These are phyloP conservation scores for Antheraea assamensis DNA, from an alignment of 2,888 invertebrate species.

Conservation along the genomic window DNA sequence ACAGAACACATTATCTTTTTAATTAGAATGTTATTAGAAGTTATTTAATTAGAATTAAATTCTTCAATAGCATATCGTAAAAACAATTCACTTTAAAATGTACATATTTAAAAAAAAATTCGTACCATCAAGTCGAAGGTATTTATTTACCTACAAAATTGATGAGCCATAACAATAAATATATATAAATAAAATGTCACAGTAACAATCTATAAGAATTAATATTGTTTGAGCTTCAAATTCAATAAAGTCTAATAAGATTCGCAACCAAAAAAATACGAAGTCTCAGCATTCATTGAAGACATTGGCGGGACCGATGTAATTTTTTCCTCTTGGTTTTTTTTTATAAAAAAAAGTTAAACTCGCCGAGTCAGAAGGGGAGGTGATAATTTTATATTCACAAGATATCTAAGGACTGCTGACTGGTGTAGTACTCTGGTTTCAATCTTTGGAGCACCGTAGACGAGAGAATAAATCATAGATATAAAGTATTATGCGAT, in stretches of 20 bases:
- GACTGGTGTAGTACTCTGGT: slow-evolving; percentile 34
- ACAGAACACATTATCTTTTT: too few relatives aligned
- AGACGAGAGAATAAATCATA: not conserved
- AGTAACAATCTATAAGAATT: not conserved
- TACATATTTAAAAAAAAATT: too few relatives aligned
- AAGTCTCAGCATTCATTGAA: slow-evolving; percentile 42
- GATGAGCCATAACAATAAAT: not conserved
- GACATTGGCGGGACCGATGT: slow-evolving; percentile 54
- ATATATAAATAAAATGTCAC: not conserved
- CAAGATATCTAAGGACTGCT: slow-evolving; percentile 42
- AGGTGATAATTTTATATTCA: slow-evolving; percentile 78
- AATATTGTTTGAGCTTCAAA: slow-evolving; percentile 24
- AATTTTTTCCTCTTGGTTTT: slow-evolving; percentile 53
- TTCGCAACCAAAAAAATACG: slow-evolving; percentile 44
- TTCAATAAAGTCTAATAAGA: slow-evolving; percentile 50
- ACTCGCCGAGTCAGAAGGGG: slow-evolving; percentile 60
- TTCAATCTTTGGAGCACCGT: not conserved
- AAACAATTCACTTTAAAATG: too few relatives aligned
- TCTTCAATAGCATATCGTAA: too few relatives aligned
- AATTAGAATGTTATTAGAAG: too few relatives aligned
- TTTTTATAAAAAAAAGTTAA: slow-evolving; percentile 77
- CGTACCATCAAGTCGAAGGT: not conserved
- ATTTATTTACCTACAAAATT: not conserved
- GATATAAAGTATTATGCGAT: not conserved
- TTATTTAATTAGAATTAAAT: too few relatives aligned